A percentile compares a stretch with the other conserved stretches of the same genome.
phyloP scores from a whole-genome alignment of 2,797 vertebrate genomes.

The Microctenopoma stevenorrisi region DNA sequence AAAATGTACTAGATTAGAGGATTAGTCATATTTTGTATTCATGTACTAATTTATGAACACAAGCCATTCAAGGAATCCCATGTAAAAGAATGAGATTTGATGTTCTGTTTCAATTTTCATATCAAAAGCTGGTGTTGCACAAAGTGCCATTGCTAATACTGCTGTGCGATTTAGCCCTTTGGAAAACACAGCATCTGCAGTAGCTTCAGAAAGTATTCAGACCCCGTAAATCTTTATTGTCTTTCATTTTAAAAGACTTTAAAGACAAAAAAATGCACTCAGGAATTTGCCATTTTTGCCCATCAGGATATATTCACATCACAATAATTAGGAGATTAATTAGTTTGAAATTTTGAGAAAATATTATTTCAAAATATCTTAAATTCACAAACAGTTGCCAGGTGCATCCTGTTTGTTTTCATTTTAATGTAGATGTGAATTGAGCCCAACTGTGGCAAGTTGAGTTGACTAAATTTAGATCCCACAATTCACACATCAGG shows the following conservation, averaged over 20 bases:
- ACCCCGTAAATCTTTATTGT: not conserved
- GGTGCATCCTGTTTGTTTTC: too few relatives aligned
- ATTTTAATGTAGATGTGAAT: too few relatives aligned
- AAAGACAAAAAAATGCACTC: too few relatives aligned
- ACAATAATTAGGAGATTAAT: too few relatives aligned
- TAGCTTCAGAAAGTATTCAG: not conserved
- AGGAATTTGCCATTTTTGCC: too few relatives aligned
- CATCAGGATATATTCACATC: too few relatives aligned
- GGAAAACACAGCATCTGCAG: slow-evolving; percentile 5
- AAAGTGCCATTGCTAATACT: slow-evolving; percentile 32
- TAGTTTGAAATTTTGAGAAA: too few relatives aligned
- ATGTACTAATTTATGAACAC: slow-evolving; percentile 79
- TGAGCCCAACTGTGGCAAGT: too few relatives aligned
- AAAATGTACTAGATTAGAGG: slow-evolving; percentile 82
- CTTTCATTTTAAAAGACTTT: not conserved
- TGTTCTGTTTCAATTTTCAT: slow-evolving; percentile 42
- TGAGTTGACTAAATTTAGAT: too few relatives aligned
- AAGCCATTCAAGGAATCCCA: slow-evolving; percentile 64
- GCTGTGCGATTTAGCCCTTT: slow-evolving; percentile 23
- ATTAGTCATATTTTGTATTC: slow-evolving; percentile 81
- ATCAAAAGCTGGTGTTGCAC: slow-evolving; percentile 41
- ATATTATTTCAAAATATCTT: too few relatives aligned
- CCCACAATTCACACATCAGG: too few relatives aligned
- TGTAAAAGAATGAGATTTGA: slow-evolving; percentile 48
- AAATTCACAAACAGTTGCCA: too few relatives aligned